Percentiles rank a stretch among this genome's conserved stretches.
These are phyloP conservation scores for Oreochromis grahami DNA, from an alignment of 2,797 vertebrate species.

Conservation along the genomic window DNA sequence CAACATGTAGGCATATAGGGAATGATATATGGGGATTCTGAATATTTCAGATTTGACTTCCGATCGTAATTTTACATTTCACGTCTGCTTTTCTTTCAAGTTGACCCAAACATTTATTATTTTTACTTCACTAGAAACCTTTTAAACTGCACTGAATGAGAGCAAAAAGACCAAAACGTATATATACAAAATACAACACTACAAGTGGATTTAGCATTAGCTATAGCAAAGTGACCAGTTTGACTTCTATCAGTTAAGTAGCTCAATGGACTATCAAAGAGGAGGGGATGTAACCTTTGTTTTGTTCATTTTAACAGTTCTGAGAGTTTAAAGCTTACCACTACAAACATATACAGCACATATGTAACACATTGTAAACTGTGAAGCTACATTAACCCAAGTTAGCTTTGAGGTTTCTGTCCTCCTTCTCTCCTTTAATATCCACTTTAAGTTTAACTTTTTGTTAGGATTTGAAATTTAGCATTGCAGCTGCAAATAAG, in stretches of 20 bases:
- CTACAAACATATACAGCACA: neutral
- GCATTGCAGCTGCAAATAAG: neutral
- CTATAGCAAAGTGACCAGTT: neutral
- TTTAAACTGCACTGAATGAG: neutral
- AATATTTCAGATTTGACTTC: neutral
- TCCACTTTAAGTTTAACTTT: neutral
- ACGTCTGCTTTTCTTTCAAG: neutral
- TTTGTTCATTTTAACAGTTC: neutral
- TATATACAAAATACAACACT: neutral
- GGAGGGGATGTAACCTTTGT: neutral
- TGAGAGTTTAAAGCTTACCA: neutral
- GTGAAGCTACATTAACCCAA: neutral
- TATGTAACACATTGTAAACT: neutral
- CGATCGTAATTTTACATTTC: neutral
- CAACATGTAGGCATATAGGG: neutral
- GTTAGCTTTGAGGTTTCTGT: neutral
- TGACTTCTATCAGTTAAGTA: neutral
- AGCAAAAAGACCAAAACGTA: neutral
- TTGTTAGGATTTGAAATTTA: neutral
- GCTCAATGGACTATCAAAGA: neutral
- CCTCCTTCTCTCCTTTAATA: neutral
- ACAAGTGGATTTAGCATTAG: neutral
- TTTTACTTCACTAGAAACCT: neutral
- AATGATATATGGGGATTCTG: neutral
- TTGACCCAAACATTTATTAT: neutral